Evolutionary conservation across 2,797 vertebrate species (phyloP), one percentile per base, ranked within the genome.

Genomic region (Poeciliopsis presidionis): DNA sequence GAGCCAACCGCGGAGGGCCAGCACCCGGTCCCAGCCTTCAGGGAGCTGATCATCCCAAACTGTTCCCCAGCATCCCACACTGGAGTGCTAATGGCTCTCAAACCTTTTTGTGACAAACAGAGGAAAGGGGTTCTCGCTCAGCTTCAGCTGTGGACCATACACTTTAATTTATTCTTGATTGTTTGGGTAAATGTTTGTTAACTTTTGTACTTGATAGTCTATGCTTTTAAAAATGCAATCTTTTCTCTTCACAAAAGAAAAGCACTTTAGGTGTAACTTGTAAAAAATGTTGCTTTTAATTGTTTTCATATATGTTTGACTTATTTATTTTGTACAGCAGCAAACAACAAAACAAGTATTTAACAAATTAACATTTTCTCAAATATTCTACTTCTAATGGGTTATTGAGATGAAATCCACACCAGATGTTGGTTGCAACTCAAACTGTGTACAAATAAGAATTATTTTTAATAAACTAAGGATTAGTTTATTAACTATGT

Each of bases 31-130:
- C 0, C 97, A 97, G 95, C 96, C 97, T 51, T 96, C 97, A 71
- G 97, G 96, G 91, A 99, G 97, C 95, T 99, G 98, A 99, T 98
- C 92, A 82, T 87, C 94, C 95, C 77, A 73, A 55, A 77, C 74
- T 22, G 70, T 30, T 53, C 57, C 82, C 1, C 14, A 79, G 49
- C 30, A 18, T 81, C 81, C n/a, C 45, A 41, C 79, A 70, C 84
- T 73, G 76, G 78, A 89, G 86, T 36, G 33, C 79, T 11, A 71
- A 72, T 13, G 63, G 77, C 84, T 84, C 83, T 53, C 74, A 63
- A 72, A 45, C 80, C 78, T 86, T 82, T 46, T 71, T 7, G 25
- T 79, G 79, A 78, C 77, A 85, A 75, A 78, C 83, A 82, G 83
- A 87, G 82, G 82, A 84, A 82, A 76, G 63, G 76, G 73, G 75